Base-by-base conservation (phyloP, 2,113 vertebrate species). In the Daboia siamensis region DNA sequence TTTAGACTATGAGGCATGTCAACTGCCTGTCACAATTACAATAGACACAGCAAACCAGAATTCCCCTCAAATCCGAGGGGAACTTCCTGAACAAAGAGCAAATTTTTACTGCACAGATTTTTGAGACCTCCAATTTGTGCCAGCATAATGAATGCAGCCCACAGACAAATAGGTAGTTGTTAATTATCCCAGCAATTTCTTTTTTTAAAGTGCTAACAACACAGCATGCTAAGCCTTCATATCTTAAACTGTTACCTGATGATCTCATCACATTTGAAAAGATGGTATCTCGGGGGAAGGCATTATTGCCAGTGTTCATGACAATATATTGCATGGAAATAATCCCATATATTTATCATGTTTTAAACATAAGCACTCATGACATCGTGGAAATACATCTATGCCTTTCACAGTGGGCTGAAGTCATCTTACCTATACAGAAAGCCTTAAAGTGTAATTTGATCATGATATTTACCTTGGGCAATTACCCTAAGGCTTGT, bases 11-110 rank as follows among this genome's bases (percentile, higher is more conserved):
- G 97, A 98, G 97, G 97, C 97, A 97, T 98, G 97, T 98, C 98
- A 98, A 98, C 97, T 98, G 97, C 97, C 97, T 98, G 98, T 98
- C 98, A 98, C 97, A 97, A 97, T 97, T 96, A 98, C 97, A 98
- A 98, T 98, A 98, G 97, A 97, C 97, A 98, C 95, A 97, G 97
- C 97, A 98, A 97, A 98, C 97, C 97, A 97, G 97, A 98, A 97
- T 98, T 97, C 98, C 97, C 97, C 97, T 97, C 97, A 98, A 98
- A 98, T 97, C 97, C 97, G 96, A 98, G 97, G 98, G 97, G 97
- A 98, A 98, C 98, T 98, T 98, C 97, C 97, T 97, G 97, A 98
- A 98, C 98, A 98, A 98, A 98, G 97, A 97, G 96, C 97, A 97
- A 98, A 98, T 98, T 98, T 92, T 98, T 98, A 96, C 97, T 98